Evolutionary conservation across 2,797 vertebrate genomes (phyloP).

Genomic region (Tenualosa thibaudeaui): DNA sequence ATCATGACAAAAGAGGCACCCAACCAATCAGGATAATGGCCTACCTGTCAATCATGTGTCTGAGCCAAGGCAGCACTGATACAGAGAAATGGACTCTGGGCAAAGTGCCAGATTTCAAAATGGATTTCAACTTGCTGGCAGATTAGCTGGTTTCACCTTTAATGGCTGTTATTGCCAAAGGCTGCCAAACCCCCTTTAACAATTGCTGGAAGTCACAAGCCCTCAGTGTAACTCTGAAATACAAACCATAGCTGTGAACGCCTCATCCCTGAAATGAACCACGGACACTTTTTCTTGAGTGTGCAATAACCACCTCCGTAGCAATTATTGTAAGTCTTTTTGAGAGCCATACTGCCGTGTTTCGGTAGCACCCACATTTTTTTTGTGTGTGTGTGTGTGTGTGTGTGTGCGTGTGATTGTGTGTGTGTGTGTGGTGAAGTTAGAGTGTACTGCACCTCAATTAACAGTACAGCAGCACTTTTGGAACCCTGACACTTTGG

Average conservation of each 20-base stretch:
- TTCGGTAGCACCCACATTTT: neutral
- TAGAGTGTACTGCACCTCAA: too few species aligned
- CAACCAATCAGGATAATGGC: conserved; percentile 16
- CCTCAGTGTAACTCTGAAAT: neutral
- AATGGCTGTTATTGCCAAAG: neutral
- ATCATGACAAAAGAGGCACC: conserved; percentile 6
- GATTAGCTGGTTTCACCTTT: neutral
- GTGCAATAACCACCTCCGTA: neutral
- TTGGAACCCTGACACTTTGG: too few species aligned
- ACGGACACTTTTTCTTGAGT: neutral
- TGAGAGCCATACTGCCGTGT: neutral
- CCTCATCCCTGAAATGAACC: neutral
- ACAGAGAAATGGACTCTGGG: neutral
- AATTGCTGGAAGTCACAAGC: neutral
- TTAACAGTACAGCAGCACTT: too few species aligned
- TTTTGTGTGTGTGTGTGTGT: neutral
- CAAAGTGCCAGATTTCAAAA: neutral
- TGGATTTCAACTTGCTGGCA: neutral
- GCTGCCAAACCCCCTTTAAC: neutral
- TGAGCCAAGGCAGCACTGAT: neutral
- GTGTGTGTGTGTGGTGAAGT: neutral
- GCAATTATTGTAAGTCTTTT: conserved; percentile 2
- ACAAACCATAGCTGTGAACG: neutral
- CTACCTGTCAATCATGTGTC: conserved; percentile 14
- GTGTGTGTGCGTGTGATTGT: neutral